Evolutionary conservation across 2,113 vertebrate species (phyloP).

Genomic region (Sylvicapra grimmia): DNA sequence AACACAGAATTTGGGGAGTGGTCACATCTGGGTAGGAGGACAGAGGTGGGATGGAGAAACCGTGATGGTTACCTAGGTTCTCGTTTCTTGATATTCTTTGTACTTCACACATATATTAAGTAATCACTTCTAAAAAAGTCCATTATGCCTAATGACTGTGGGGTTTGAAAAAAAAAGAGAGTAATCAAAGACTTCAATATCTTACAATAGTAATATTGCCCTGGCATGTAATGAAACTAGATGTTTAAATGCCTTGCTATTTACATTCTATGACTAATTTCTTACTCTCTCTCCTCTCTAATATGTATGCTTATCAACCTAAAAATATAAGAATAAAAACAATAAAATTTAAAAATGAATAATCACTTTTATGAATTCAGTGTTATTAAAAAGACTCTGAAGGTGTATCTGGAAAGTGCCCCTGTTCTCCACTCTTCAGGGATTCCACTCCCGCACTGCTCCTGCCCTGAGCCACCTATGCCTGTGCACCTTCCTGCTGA

Average conservation of each 20-base stretch:
- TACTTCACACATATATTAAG: fast-evolving
- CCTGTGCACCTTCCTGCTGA: fast-evolving
- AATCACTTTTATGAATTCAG: not conserved
- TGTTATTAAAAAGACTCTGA: not conserved
- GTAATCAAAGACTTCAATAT: not conserved
- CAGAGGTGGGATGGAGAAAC: not conserved
- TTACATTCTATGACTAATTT: not conserved
- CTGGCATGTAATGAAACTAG: not conserved
- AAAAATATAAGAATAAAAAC: not conserved
- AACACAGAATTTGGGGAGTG: not conserved
- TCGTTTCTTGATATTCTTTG: not conserved
- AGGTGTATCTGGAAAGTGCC: not conserved
- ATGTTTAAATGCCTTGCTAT: not conserved
- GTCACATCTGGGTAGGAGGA: not conserved
- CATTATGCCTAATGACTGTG: not conserved
- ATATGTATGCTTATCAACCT: not conserved
- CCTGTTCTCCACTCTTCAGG: not conserved
- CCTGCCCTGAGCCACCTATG: fast-evolving
- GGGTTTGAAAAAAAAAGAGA: not conserved
- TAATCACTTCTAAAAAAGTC: not conserved
- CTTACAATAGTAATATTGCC: not conserved
- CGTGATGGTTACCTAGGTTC: too few species aligned
- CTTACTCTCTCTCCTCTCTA: not conserved
- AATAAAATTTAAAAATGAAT: not conserved
- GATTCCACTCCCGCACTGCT: too few species aligned